Conservation (phyloP, 1,140 invertebrate genomes). For the Contarinia nasturtii region DNA sequence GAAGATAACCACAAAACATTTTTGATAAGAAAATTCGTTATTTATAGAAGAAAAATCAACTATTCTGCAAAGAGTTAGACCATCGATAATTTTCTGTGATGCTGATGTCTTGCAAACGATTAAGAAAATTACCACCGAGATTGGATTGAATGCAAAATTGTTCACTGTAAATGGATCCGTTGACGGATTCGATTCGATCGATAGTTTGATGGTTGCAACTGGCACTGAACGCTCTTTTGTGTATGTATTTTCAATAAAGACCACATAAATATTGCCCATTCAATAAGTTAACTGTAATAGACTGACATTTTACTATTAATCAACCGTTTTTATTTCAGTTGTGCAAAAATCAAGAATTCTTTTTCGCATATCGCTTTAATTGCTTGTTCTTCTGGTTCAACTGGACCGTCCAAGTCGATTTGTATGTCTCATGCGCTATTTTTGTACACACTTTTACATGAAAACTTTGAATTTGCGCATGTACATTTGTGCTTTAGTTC, state of each 20-base stretch:
- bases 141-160: background rate
- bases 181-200: background rate
- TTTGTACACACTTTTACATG: background rate
- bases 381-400: background rate
- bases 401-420: background rate
- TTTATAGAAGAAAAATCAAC: no score
- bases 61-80: background rate
- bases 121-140: background rate
- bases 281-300: no score
- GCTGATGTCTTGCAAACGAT: background rate
- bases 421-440: background rate
- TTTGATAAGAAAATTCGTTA: no score
- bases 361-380: background rate
- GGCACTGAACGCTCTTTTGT: background rate
- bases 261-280: no score
- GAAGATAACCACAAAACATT: no score
- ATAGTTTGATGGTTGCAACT: background rate
- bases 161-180: background rate
- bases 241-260: background rate
- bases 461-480: no score
- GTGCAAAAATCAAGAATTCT: background rate
- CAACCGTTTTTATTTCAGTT: background rate
- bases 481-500: background rate
- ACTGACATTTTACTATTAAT: background rate
- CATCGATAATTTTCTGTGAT: background rate